These are phyloP conservation scores for Heliconius melpomene DNA, from an alignment of 1,140 invertebrate species.

Conservation along the genomic window DNA sequence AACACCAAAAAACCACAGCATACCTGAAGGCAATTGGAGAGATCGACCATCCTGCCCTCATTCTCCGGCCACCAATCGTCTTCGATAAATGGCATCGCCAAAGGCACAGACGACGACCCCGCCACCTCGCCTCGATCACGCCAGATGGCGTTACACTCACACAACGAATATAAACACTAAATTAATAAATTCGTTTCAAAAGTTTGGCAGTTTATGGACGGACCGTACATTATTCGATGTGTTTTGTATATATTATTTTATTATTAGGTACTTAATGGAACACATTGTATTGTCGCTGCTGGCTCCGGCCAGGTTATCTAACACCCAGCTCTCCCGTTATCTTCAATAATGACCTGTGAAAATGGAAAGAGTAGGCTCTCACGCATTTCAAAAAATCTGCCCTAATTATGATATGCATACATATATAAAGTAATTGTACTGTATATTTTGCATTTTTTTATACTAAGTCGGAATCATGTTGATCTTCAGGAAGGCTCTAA, in stretches of 20 bases:
- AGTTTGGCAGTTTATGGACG: slow-evolving; percentile 77
- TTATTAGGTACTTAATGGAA: slow-evolving; percentile 62
- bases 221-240: slow-evolving; percentile 76
- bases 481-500: too few relatives aligned
- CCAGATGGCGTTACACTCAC: slow-evolving; percentile 64
- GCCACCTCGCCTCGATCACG: slow-evolving; percentile 76
- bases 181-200: slow-evolving; percentile 75
- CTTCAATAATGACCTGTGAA: slow-evolving; percentile 80
- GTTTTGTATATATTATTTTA: slow-evolving; percentile 48
- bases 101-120: slow-evolving; percentile 83
- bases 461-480: too few relatives aligned
- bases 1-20: not conserved
- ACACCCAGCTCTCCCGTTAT: slow-evolving; percentile 68
- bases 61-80: slow-evolving; percentile 96
- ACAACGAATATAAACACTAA: slow-evolving; percentile 62
- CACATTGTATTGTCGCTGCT: slow-evolving; percentile 61
- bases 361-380: slow-evolving; percentile 71
- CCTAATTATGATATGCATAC: not conserved
- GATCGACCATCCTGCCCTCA: slow-evolving; percentile 94
- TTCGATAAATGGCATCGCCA: slow-evolving; percentile 96
- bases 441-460: too few relatives aligned
- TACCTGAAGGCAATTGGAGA: slow-evolving; percentile 92
- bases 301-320: slow-evolving; percentile 75
- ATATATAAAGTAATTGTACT: too few relatives aligned
- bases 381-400: slow-evolving; percentile 62